Evolutionary conservation across 2,888 invertebrate species (phyloP).

Genomic region (Coronaproctus castanopsis): DNA sequence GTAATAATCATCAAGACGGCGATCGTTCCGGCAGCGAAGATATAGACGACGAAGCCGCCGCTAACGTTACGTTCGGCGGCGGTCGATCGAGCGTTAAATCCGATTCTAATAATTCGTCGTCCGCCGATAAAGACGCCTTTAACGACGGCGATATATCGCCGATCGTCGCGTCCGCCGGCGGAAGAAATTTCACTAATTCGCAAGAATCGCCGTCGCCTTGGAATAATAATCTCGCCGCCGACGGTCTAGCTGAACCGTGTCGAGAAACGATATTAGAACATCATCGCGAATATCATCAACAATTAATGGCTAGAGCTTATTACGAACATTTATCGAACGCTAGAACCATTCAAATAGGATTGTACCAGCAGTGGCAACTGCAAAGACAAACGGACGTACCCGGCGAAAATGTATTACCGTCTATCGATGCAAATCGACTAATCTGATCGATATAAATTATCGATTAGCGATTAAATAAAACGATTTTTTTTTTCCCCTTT

Average conservation of each 20-base stretch:
- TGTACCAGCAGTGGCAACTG: constrained; percentile 12
- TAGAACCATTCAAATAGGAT: constrained; percentile 5
- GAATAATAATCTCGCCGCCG: constrained; percentile 7
- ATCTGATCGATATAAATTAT: too few species aligned
- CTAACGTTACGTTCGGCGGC: constrained; percentile 12
- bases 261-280: neutral
- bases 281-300: constrained; percentile 4
- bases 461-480: too few species aligned
- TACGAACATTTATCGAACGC: constrained; percentile 10
- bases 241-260: constrained; percentile 11
- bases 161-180: constrained; percentile 10
- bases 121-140: constrained; percentile 4
- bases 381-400: neutral
- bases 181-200: constrained; percentile 6
- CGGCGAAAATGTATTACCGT: too few species aligned
- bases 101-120: constrained; percentile 5
- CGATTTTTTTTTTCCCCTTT: too few species aligned
- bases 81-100: neutral
- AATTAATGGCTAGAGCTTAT: constrained; percentile 9
- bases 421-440: too few species aligned
- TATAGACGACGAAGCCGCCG: constrained; percentile 19
- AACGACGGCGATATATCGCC: constrained; percentile 11
- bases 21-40: constrained; percentile 15
- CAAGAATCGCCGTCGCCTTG: constrained; percentile 2
- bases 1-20: neutral